Percentiles rank a stretch among this genome's conserved stretches.
These are phyloP conservation scores for Bufo gargarizans DNA, from an alignment of 2,113 vertebrate species.

Conservation along the genomic window DNA sequence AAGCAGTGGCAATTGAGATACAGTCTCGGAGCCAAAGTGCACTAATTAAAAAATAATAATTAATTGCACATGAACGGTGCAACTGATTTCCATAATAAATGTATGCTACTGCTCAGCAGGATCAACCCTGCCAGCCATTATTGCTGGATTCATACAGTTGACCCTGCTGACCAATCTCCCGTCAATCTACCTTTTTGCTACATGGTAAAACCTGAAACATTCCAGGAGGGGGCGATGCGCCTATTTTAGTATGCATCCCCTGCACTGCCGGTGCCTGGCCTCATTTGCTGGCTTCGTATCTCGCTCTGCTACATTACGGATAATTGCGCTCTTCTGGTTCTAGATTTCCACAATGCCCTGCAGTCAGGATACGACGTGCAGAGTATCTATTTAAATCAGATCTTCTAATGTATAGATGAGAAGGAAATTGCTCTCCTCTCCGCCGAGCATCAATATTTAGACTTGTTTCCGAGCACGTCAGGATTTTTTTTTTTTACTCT, in stretches of 20 bases:
- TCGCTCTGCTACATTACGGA: not conserved
- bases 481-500: not conserved
- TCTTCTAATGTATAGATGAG: conserved; percentile 19
- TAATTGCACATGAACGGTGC: no score
- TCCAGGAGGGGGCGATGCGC: not conserved
- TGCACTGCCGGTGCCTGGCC: not conserved
- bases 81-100: no score
- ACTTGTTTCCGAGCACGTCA: not conserved
- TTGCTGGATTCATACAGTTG: no score
- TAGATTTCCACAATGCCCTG: not conserved
- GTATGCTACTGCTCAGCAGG: no score
- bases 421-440: not conserved
- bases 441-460: conserved; percentile 25
- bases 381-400: conserved; percentile 18
- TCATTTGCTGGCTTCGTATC: not conserved
- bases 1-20: no score
- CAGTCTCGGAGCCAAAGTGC: no score
- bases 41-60: no score
- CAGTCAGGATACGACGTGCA: not conserved
- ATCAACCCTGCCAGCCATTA: no score
- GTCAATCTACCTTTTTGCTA: no score
- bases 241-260: not conserved
- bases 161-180: no score
- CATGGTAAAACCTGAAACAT: no score
- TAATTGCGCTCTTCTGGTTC: conserved; percentile 4